These are phyloP conservation scores for Tuberolachnus salignus DNA, from an alignment of 2,888 invertebrate genomes.

Conservation along the genomic window DNA sequence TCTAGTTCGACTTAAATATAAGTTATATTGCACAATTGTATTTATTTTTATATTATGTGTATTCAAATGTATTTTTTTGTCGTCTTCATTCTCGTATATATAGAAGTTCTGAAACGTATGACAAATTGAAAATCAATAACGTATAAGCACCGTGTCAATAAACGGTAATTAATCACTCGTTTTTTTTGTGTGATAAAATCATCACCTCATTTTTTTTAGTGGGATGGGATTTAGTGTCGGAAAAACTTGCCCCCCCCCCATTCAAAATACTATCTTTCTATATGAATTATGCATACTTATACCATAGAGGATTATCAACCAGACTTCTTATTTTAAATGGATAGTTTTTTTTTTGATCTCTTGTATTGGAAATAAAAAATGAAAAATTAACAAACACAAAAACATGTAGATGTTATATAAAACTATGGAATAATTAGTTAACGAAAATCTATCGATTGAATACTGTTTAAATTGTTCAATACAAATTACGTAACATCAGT, in stretches of 20 bases:
- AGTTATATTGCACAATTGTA: too few species aligned
- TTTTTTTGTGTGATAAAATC: slow-evolving; percentile 14
- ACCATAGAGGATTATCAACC: slow-evolving; percentile 15
- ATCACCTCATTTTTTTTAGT: not conserved
- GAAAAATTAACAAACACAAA: not conserved
- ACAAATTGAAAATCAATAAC: slow-evolving; percentile 53
- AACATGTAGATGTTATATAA: too few species aligned
- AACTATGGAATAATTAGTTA: not conserved
- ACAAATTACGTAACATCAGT: too few species aligned
- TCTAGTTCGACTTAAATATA: too few species aligned
- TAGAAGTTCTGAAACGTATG: not conserved
- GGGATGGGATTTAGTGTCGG: slow-evolving; percentile 26
- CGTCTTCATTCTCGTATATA: not conserved
- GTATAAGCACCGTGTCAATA: slow-evolving; percentile 27
- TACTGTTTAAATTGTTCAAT: too few species aligned
- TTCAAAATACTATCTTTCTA: not conserved
- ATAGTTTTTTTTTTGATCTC: slow-evolving; percentile 20
- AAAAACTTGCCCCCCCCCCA: slow-evolving; percentile 47
- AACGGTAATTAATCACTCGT: slow-evolving; percentile 45
- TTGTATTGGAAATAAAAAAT: not conserved
- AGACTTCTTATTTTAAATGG: slow-evolving; percentile 18
- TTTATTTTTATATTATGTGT: too few species aligned
- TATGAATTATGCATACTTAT: slow-evolving; percentile 51
- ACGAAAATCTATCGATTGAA: not conserved
- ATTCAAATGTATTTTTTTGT: not conserved